Conservation (phyloP, 2,113 vertebrate genomes). For the Hystrix brachyura region DNA sequence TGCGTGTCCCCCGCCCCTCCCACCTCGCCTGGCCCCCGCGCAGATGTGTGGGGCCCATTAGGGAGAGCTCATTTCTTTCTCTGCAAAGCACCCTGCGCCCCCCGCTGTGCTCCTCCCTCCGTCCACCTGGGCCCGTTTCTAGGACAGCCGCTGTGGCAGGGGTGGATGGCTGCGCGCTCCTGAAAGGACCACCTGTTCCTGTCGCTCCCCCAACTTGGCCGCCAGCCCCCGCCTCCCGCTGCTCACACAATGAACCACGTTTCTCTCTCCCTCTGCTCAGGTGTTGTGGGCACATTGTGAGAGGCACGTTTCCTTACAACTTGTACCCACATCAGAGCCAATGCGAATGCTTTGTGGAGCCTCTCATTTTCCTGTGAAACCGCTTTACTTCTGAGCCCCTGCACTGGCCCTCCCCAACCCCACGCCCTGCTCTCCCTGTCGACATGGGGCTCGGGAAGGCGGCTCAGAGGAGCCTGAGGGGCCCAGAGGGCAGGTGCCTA, state of each 20-base stretch:
- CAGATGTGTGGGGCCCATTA: conserved; percentile 60
- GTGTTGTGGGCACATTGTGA: not conserved
- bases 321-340: not conserved
- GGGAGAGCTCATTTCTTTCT: conserved; percentile 66
- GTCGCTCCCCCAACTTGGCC: not conserved
- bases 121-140: conserved; percentile 77
- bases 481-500: not conserved
- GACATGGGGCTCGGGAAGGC: not conserved
- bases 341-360: not conserved
- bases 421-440: not conserved
- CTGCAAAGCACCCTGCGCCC: conserved; percentile 39
- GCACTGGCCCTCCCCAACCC: not conserved
- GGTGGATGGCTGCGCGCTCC: conserved; percentile 33
- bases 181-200: conserved; percentile 78
- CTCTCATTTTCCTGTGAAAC: not conserved
- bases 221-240: conserved; percentile 11
- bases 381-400: not conserved
- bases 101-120: conserved; percentile 29
- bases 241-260: conserved; percentile 65
- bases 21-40: not conserved
- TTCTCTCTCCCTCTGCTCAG: conserved; percentile 38
- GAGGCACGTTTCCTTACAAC: conserved; percentile 36
- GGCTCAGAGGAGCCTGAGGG: not conserved
- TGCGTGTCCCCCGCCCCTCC: conserved; percentile 12
- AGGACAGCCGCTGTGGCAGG: conserved; percentile 77